Base-by-base conservation (phyloP, 2,888 invertebrate genomes). In the Ceratothoa steindachneri region DNA sequence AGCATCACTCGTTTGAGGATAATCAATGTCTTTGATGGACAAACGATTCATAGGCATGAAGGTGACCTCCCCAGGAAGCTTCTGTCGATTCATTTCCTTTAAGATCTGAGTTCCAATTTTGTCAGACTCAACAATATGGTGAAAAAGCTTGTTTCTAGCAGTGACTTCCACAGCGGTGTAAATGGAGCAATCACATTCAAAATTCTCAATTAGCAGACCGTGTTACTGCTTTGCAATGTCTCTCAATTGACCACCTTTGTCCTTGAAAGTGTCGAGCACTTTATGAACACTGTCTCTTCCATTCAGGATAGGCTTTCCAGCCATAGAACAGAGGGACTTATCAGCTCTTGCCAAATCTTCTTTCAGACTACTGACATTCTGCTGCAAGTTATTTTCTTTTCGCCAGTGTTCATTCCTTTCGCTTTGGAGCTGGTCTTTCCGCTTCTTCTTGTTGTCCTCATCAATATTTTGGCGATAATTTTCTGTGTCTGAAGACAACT, bases 31-130 rank as follows among this genome's bases (percentile, higher is more conserved):
- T 77, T 82, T 82, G 0, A 89, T 89, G 81, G 94, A 93, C 30
- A 99, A 87, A 64, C 98, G 88, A 87, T 99, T 99, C 65, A 99
- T 86, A 0, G 99, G 99, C 95, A 98, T 97, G 84, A 99, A 99
- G 0, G 97, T 99, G 0, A 97, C 97, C 87, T 99, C 99, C 0
- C 99, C 99, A 0, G 97, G 97, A 72, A 98, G 86, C 82, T 93
- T 93, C 82, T 96, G 92, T 75, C 93, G 88, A 85, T 99, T 99
- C 93, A 99, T 97, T 86, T 98, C 97, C 85, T 97, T 95, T 64
- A 99, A 86, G 80, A 99, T 96, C 84, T 94, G 93, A 0, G 98
- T 97, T 7, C 98, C 98, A 67, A 97, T 94, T 81, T 92, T 91
- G 84, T 99, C 99, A 0, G 95, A 95, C 83, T 97, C 97, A 1